Evolutionary conservation across 2,113 vertebrate species (phyloP).

Genomic region (Microcebus lehilahytsara): DNA sequence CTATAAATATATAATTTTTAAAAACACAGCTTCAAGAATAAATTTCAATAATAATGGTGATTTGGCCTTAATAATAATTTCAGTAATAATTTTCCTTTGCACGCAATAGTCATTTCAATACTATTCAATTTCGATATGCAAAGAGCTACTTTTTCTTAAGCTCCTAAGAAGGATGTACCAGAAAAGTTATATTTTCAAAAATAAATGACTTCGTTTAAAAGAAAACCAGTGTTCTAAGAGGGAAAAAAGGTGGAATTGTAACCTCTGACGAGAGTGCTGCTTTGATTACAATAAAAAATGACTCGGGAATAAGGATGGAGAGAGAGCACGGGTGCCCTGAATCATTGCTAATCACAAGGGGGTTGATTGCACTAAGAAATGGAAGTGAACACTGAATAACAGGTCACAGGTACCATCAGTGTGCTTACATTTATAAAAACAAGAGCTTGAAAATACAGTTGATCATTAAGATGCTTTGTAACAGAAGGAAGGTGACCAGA

Average conservation of each 20-base stretch:
- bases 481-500: neutral
- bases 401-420: neutral
- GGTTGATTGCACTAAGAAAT: neutral
- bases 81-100: neutral
- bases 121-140: neutral
- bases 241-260: neutral
- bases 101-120: neutral
- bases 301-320: neutral
- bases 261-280: neutral
- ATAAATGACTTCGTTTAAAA: slow-evolving; percentile 10
- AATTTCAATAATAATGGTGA: neutral
- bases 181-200: slow-evolving; percentile 23
- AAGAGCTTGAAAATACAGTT: neutral
- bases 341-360: neutral
- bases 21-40: neutral
- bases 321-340: neutral
- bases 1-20: neutral
- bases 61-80: neutral
- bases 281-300: neutral
- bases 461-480: neutral
- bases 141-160: neutral
- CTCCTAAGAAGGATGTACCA: neutral
- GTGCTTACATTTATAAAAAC: neutral
- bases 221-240: neutral
- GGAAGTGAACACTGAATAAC: neutral